Evolutionary conservation across 2,888 invertebrate species (phyloP).

Genomic region (Synanthedon myopaeformis): DNA sequence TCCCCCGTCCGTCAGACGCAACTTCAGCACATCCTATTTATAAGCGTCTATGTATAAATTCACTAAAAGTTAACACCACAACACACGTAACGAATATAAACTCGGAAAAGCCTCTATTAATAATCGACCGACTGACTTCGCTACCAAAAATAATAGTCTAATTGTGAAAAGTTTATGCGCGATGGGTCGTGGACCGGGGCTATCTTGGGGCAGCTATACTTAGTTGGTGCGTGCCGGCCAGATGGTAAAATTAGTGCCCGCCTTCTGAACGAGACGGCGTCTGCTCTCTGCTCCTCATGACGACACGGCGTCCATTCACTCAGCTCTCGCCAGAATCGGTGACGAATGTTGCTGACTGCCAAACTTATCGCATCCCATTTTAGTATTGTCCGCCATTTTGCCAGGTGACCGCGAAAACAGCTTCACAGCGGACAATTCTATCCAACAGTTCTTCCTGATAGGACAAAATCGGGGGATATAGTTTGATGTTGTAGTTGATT

Average conservation of each 20-base stretch:
- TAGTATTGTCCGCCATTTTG: conserved; percentile 41
- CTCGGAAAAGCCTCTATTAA: conserved; percentile 72
- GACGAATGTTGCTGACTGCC: conserved; percentile 50
- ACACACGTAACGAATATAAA: conserved; percentile 72
- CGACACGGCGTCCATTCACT: conserved; percentile 58
- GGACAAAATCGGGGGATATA: no score
- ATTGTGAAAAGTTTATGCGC: conserved; percentile 72
- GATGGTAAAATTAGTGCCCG: conserved; percentile 63
- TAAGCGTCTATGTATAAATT: conserved; percentile 72
- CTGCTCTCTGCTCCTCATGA: conserved; percentile 57
- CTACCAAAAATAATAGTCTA: conserved; percentile 73
- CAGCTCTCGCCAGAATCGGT: conserved; percentile 39
- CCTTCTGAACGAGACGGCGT: conserved; percentile 58
- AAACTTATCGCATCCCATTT: conserved; percentile 66
- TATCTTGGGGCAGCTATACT: conserved; percentile 72
- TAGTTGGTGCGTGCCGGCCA: conserved; percentile 68
- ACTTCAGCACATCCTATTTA: conserved; percentile 71
- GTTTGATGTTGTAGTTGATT: no score
- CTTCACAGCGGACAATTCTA: no score
- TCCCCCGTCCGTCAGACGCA: conserved; percentile 71
- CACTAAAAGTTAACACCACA: conserved; percentile 72
- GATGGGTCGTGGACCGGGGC: conserved; percentile 71
- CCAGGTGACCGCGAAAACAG: conserved; percentile 23
- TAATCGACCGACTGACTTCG: conserved; percentile 72
- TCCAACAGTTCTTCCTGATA: no score